A percentile compares a stretch with the other conserved stretches of the same genome.
These are phyloP conservation scores for Tenrec ecaudatus DNA, from an alignment of 2,113 vertebrate genomes.

Conservation along the genomic window DNA sequence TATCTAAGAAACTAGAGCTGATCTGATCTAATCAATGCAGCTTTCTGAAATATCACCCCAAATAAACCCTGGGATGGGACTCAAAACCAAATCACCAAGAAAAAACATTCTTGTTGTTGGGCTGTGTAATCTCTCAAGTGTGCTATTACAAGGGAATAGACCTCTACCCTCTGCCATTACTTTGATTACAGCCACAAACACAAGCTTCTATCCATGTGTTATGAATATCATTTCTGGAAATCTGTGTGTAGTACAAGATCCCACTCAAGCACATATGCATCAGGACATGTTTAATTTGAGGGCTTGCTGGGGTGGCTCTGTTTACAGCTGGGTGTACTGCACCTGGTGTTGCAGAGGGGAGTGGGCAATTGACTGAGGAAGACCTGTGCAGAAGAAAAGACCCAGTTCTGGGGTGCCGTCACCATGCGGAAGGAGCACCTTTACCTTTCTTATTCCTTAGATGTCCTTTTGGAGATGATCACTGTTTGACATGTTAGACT, in stretches of 20 bases:
- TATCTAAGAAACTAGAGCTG: too few species aligned
- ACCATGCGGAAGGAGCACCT: background rate
- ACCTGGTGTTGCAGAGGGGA: background rate
- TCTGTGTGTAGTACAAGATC: background rate
- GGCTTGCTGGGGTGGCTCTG: background rate
- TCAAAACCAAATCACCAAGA: too few species aligned
- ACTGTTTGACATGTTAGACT: constrained; percentile 42
- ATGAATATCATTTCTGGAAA: background rate
- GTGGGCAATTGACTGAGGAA: background rate
- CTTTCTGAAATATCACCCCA: too few species aligned
- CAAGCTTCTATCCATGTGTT: background rate
- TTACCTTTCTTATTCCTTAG: background rate
- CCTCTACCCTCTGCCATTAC: background rate
- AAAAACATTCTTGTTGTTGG: too few species aligned
- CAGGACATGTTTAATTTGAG: background rate
- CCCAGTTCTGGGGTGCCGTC: background rate
- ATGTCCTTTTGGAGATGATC: constrained; percentile 14
- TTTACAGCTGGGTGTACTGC: background rate
- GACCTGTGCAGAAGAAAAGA: background rate
- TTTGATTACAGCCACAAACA: background rate
- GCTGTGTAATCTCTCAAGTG: too few species aligned
- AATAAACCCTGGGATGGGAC: too few species aligned
- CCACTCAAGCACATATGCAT: too few species aligned
- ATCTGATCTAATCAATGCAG: too few species aligned
- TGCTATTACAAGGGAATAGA: background rate